Evolutionary conservation across 2,113 vertebrate genomes (phyloP).

Genomic region (Megaceryle maxima): DNA sequence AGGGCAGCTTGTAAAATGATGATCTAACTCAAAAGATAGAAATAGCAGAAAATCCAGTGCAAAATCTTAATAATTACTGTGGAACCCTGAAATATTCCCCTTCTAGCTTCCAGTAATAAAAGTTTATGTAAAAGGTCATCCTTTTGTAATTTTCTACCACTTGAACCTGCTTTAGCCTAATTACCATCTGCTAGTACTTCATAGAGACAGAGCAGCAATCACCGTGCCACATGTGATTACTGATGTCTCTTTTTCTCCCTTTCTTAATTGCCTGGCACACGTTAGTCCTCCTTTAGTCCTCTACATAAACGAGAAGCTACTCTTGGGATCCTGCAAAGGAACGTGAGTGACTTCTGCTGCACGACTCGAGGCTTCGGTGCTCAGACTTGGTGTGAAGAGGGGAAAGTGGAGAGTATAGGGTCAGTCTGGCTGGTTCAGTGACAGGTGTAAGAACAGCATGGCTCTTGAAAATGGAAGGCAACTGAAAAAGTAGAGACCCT

Average conservation of each 20-base stretch:
- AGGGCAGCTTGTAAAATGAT: not conserved
- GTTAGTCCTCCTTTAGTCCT: not conserved
- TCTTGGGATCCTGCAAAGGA: not conserved
- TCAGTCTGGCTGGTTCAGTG: not conserved
- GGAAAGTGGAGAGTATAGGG: not conserved
- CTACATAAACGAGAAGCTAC: not conserved
- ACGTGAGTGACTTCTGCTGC: not conserved
- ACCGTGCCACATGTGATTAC: not conserved
- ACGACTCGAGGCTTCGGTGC: not conserved
- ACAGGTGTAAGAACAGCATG: not conserved
- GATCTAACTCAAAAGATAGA: not conserved
- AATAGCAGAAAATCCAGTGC: not conserved
- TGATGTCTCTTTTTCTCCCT: not conserved
- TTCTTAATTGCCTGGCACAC: not conserved
- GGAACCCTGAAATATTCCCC: not conserved
- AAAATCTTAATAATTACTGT: not conserved
- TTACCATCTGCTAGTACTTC: not conserved
- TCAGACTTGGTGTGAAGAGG: not conserved
- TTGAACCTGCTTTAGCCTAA: not conserved
- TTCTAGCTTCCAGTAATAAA: not conserved
- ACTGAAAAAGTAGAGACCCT: not conserved
- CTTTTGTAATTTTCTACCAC: not conserved
- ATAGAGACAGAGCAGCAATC: not conserved
- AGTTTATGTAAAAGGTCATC: not conserved
- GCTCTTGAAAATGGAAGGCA: not conserved